Evolutionary conservation across 2,797 vertebrate species (phyloP).

Genomic region (Gymnothorax javanicus): DNA sequence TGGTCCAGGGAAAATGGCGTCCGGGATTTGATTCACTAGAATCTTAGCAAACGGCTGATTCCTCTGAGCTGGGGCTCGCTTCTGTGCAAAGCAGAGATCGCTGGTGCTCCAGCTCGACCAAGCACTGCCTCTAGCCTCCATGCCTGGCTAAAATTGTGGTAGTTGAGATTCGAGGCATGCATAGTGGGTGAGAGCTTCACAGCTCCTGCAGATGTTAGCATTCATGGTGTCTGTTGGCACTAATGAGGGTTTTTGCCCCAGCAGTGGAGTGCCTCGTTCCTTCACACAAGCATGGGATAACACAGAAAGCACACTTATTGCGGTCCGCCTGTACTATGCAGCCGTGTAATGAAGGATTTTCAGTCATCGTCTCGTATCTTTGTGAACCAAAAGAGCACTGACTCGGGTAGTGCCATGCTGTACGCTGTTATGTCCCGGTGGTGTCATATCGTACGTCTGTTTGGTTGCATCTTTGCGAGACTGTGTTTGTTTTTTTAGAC

Average conservation of each 20-base stretch:
- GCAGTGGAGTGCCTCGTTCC: not conserved
- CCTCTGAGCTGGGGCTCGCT: not conserved
- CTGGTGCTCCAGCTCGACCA: not conserved
- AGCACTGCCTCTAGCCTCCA: not conserved
- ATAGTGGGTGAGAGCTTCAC: not conserved
- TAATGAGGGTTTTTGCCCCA: slow-evolving; percentile 14
- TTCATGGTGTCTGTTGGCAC: not conserved
- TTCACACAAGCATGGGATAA: not conserved
- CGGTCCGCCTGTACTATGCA: not conserved
- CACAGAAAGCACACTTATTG: not conserved
- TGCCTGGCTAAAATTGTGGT: not conserved
- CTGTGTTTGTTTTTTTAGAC: not conserved
- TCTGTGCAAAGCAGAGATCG: not conserved
- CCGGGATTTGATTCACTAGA: not conserved
- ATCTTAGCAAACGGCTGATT: not conserved
- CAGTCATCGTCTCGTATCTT: not conserved
- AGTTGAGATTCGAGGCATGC: not conserved
- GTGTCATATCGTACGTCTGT: not conserved
- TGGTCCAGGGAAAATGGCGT: not conserved
- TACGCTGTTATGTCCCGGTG: not conserved
- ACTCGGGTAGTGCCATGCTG: not conserved
- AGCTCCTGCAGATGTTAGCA: not conserved
- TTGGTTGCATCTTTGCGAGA: not conserved
- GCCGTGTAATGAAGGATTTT: not conserved
- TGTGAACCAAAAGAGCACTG: not conserved